Percentiles rank a stretch among this genome's conserved stretches.
These are phyloP conservation scores for Gallinago jamesoni DNA, from an alignment of 2,113 vertebrate genomes.

Conservation along the genomic window DNA sequence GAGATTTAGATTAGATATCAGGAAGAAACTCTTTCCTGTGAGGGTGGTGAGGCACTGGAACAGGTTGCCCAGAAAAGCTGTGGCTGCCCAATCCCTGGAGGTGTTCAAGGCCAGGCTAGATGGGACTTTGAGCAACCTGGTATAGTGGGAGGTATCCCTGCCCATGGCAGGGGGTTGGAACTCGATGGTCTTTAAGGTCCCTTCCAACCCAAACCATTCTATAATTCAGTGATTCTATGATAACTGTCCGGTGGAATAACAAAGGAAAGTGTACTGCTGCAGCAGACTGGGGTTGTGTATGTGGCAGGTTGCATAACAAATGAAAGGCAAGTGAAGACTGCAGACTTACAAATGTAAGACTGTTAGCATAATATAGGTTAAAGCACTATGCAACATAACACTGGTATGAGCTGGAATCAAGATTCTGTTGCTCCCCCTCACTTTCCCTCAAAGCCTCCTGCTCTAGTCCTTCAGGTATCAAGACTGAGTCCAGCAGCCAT, in stretches of 20 bases:
- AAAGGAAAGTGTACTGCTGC: background rate
- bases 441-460: background rate
- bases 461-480: background rate
- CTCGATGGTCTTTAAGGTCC: too few species aligned
- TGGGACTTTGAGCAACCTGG: too few species aligned
- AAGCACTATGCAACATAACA: background rate
- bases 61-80: too few species aligned
- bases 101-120: too few species aligned
- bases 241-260: background rate
- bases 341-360: background rate
- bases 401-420: background rate
- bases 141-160: too few species aligned
- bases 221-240: too few species aligned
- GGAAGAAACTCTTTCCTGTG: too few species aligned
- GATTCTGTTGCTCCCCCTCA: background rate
- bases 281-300: background rate
- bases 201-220: too few species aligned
- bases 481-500: background rate
- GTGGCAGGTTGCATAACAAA: background rate
- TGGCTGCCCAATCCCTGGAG: too few species aligned
- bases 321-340: background rate
- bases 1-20: too few species aligned
- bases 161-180: too few species aligned
- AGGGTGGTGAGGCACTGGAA: too few species aligned
- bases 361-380: background rate